A percentile compares a stretch with the other conserved stretches of the same genome.
phyloP scores from a whole-genome alignment of 2,113 vertebrate species.

The Dasyornis broadbenti region DNA sequence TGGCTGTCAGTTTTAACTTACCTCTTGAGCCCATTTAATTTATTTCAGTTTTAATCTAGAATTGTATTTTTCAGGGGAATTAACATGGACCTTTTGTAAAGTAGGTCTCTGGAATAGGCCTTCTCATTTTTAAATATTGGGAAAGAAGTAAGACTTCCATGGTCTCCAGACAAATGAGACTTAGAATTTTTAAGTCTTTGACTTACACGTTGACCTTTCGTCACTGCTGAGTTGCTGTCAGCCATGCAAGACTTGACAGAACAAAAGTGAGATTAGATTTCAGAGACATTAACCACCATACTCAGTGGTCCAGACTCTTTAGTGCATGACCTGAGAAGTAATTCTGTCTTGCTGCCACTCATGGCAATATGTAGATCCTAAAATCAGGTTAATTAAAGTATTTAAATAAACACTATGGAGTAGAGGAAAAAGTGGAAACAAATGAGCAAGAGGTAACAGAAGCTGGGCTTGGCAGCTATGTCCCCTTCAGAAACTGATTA shows the following conservation, averaged over 20 bases:
- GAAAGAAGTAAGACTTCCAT: neutral
- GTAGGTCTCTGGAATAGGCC: neutral
- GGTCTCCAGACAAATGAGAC: neutral
- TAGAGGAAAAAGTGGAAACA: neutral
- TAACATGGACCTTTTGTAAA: neutral
- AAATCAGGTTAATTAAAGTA: constrained; percentile 4
- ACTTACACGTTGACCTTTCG: constrained; percentile 43
- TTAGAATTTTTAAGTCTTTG: constrained; percentile 22
- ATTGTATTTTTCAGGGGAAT: neutral
- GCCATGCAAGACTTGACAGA: constrained; percentile 46
- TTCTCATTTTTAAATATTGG: neutral
- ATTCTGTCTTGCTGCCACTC: neutral
- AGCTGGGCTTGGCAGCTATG: neutral
- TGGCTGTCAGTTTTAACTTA: neutral
- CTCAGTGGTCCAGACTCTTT: neutral
- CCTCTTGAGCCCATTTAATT: neutral
- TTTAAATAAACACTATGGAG: constrained; percentile 13
- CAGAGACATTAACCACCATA: neutral
- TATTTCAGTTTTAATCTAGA: neutral
- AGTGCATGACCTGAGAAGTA: neutral
- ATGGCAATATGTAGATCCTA: neutral
- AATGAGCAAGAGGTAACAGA: neutral
- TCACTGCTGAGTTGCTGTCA: constrained; percentile 50
- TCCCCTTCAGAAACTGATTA: neutral
- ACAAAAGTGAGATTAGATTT: constrained; percentile 44